Evolutionary conservation across 1,140 invertebrate species (phyloP), one percentile per base, ranked within the genome.

Genomic region (Arctopsyche grandis): DNA sequence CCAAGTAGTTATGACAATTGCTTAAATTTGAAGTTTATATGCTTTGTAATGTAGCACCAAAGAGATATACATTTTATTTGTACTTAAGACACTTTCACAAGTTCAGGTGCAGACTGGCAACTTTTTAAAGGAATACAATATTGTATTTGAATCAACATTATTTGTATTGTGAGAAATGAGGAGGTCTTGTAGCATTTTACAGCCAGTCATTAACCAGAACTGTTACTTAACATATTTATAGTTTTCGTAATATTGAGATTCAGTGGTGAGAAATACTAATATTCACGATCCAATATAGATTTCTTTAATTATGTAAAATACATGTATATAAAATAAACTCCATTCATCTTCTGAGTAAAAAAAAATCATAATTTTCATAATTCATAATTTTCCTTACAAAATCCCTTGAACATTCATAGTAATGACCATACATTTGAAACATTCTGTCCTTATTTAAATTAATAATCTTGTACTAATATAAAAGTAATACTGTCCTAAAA

Each of bases 391-490:
- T 46, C 38, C 38, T 66, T 12, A 29, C 9, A 66, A 66, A 66
- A 56, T 77, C 44, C 10, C 24, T 24, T 48, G 78, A 24, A 66
- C 70, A 52, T 69, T 76, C 69, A 76, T 70, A 76, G 63, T 75
- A 75, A 82, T 77, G 38, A 79, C 81, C 75, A 60, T 56, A 76
- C 52, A 80, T 76, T 80, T 75, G 44, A 82, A 73, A 80, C 69
- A 80, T 71, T 78, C 78, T 73, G 69, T 78, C 48, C 79, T 77
- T 80, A 80, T 78, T 78, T 75, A 69, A 79, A 79, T 82, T 76
- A 82, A 82, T 77, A 82, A 80, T 80, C 79, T 82, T 82, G 79
- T 82, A 82, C 81, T 82, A 82, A 77, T 63, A 60, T 82, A 82
- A 82, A 79, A 77, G 78, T 82, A 82, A 82, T 82, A 82, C 81